Conservation (phyloP, 2,113 vertebrate species). For the Cnemophilus loriae region DNA sequence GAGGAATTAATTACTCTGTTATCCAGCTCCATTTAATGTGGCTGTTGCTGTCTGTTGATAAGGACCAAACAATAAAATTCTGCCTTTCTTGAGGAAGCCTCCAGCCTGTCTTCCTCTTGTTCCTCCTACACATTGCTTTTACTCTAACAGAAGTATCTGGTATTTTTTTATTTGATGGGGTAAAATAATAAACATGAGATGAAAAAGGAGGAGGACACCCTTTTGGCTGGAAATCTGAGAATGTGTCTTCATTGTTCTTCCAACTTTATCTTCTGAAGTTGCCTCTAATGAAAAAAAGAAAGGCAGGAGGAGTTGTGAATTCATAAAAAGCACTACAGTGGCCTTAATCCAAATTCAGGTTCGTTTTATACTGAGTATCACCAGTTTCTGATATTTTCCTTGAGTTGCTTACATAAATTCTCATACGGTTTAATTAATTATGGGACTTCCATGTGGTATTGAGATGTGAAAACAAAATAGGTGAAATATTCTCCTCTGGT, state of each 20-base stretch:
- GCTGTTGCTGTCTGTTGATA: neutral
- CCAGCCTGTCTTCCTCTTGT: neutral
- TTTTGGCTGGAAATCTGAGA: conserved; percentile 35
- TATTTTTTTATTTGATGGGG: neutral
- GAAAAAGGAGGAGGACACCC: neutral
- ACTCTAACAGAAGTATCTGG: neutral
- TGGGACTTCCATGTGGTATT: neutral
- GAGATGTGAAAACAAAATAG: neutral
- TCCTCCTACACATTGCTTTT: neutral
- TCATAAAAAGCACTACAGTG: neutral
- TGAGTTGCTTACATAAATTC: neutral
- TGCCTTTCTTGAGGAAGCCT: neutral
- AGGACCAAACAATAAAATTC: neutral
- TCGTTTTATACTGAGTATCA: neutral
- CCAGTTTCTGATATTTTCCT: neutral
- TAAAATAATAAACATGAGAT: neutral
- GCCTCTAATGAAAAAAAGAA: neutral
- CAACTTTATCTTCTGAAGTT: neutral
- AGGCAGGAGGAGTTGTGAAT: neutral
- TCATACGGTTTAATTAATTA: neutral
- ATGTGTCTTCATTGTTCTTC: neutral
- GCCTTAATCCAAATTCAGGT: neutral
- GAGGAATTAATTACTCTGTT: neutral
- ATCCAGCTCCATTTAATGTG: neutral
- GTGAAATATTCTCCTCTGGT: neutral